Evolutionary conservation across 2,888 invertebrate species (phyloP), one percentile per base, ranked within the genome.

Genomic region (Temnothorax ravouxi): DNA sequence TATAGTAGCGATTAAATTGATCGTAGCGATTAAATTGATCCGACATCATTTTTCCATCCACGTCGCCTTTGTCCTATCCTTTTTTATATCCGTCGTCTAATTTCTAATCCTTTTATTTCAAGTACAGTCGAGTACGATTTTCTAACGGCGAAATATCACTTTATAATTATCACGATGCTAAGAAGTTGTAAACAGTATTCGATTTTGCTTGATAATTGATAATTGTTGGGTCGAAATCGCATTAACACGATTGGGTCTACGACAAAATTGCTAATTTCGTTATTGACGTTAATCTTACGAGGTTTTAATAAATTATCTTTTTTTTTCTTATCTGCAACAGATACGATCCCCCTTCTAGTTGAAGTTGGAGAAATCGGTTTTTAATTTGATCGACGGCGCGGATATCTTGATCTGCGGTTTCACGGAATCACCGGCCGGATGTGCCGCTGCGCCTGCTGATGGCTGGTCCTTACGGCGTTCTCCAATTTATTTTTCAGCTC

Each of bases 311-410:
- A 41, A 56, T 75, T 64, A 41, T 21, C 44, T 64, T 25, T 41
- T 15, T 15, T 44, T 66, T 47, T 62, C 11, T 75, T n/a, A 34
- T 52, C 34, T 54, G 34, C 25, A 34, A 47, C 3, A 54, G 3
- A 61, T 18, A 47, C 11, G 15, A 15, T 56, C 5, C 64, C 18
- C 2, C 1, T 38, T 66, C 95, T 96, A 97, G 92, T 97, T 97
- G 93, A 99, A 99, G 95, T 99, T 98, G 93, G 98, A 98, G 95
- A 99, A 99, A 95, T 99, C 98, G 2, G 98, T 99, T 96, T 98
- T 99, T 89, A 99, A 96, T 95, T 98, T 98, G 93, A 99, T 99
- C 75, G 98, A 97, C 84, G 98, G 98, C 62, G 95, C 95, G 8
- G 93, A 92, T 88, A 93, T 91, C 91, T 95, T 94, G 54, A 93